Evolutionary conservation across 2,797 vertebrate species (phyloP).

Genomic region (Tenualosa thibaudeaui): DNA sequence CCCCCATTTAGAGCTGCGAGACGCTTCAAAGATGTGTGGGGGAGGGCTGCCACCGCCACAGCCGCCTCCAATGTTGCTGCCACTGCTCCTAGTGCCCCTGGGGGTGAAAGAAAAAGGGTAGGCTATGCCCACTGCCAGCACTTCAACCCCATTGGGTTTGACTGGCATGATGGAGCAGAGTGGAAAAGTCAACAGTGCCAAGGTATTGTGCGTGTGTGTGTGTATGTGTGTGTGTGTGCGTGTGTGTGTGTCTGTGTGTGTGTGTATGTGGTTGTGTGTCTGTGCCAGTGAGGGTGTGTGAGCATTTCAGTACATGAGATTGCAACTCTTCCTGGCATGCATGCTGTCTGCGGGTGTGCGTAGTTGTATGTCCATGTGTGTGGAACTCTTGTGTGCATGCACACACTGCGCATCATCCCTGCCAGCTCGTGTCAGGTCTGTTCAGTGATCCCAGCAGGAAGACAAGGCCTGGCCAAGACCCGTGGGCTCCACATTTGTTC

Average conservation of each 20-base stretch:
- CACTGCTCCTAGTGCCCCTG: neutral
- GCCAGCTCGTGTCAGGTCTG: neutral
- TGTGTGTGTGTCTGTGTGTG: neutral
- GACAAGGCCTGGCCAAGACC: neutral
- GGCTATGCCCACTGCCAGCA: neutral
- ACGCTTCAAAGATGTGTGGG: slow-evolving; percentile 63
- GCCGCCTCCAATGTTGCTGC: neutral
- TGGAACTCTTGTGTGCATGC: neutral
- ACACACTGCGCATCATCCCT: neutral
- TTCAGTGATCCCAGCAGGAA: neutral
- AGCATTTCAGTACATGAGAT: neutral
- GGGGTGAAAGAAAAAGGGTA: neutral
- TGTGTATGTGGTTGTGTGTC: neutral
- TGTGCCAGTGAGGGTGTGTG: neutral
- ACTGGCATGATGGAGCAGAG: neutral
- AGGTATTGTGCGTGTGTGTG: neutral
- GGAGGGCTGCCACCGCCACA: neutral
- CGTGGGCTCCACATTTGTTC: slow-evolving; percentile 11
- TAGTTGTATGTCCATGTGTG: neutral
- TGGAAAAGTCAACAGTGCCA: neutral
- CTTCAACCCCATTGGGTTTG: neutral
- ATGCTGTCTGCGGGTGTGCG: neutral
- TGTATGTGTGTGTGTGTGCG: neutral
- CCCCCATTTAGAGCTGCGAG: slow-evolving; percentile 67
- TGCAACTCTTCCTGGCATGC: no score